phyloP scores from a whole-genome alignment of 2,888 invertebrate species.

The Cylloceria caligata region DNA sequence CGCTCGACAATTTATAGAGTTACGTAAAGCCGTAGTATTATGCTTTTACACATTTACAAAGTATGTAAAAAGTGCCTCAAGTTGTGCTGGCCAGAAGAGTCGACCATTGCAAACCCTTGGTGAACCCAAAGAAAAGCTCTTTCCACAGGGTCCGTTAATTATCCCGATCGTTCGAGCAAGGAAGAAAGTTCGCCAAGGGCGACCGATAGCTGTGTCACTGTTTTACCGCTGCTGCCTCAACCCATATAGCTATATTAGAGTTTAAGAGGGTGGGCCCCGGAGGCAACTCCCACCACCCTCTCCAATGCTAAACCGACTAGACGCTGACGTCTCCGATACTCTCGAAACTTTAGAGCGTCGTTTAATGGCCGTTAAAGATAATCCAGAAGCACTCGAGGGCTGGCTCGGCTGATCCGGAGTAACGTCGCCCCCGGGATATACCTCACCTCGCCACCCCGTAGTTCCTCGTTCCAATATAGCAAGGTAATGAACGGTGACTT shows the following conservation, averaged over 20 bases:
- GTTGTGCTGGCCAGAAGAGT: slow-evolving; percentile 9
- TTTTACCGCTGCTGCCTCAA: slow-evolving; percentile 62
- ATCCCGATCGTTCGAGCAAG: slow-evolving; percentile 62
- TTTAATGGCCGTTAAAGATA: slow-evolving; percentile 75
- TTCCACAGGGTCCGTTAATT: slow-evolving; percentile 64
- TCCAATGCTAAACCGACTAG: slow-evolving; percentile 68
- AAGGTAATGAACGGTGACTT: slow-evolving; percentile 52
- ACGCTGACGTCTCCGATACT: slow-evolving; percentile 72
- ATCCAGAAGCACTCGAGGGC: slow-evolving; percentile 69
- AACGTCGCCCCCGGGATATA: slow-evolving; percentile 60
- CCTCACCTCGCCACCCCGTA: slow-evolving; percentile 32
- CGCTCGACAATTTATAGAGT: not conserved
- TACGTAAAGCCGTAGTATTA: not conserved
- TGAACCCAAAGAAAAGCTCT: slow-evolving; percentile 57
- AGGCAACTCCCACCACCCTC: slow-evolving; percentile 57
- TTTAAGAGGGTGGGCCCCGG: slow-evolving; percentile 56
- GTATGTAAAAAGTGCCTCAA: not conserved
- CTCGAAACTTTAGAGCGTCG: slow-evolving; percentile 69
- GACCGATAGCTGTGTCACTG: slow-evolving; percentile 66
- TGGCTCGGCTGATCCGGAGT: slow-evolving; percentile 53
- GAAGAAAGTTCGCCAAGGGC: slow-evolving; percentile 61
- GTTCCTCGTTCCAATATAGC: slow-evolving; percentile 44
- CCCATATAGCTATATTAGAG: slow-evolving; percentile 41
- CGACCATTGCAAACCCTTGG: slow-evolving; percentile 39
- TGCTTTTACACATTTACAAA: slow-evolving; percentile 5